Evolutionary conservation across 1,140 invertebrate genomes (phyloP).

Genomic region (Atta colombica): DNA sequence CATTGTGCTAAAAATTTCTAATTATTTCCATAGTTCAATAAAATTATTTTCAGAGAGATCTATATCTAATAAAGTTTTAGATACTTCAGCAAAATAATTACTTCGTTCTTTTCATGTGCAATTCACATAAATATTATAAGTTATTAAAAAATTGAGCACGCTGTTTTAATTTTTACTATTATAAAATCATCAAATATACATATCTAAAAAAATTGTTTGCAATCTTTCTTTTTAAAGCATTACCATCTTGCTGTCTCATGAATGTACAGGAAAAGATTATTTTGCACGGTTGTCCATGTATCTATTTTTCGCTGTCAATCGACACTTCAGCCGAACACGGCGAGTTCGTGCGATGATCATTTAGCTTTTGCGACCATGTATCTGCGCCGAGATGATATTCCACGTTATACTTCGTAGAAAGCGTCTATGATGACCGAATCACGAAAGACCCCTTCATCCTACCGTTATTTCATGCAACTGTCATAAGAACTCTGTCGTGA

Average conservation of each 20-base stretch:
- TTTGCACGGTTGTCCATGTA: constrained; percentile 23
- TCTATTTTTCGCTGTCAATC: constrained; percentile 46
- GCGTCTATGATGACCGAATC: constrained; percentile 70
- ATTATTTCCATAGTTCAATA: too few relatives aligned
- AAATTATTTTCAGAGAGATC: too few relatives aligned
- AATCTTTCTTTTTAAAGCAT: not conserved
- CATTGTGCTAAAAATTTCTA: too few relatives aligned
- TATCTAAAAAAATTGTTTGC: not conserved
- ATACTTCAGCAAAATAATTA: too few relatives aligned
- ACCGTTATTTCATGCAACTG: constrained; percentile 45
- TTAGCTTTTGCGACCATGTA: constrained; percentile 68
- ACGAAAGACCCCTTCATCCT: constrained; percentile 55
- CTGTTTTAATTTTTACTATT: not conserved
- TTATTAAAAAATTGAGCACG: not conserved
- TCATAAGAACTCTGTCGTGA: constrained; percentile 54
- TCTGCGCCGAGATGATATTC: constrained; percentile 65
- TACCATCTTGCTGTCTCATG: not conserved
- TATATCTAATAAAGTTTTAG: too few relatives aligned
- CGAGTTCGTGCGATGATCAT: constrained; percentile 71
- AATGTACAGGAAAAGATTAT: constrained; percentile 46
- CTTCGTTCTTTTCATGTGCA: too few relatives aligned
- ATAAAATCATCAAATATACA: not conserved
- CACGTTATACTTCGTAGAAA: constrained; percentile 66
- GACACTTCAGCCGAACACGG: constrained; percentile 29
- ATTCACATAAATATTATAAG: not conserved